These are phyloP conservation scores for Archips crataeganus DNA, from an alignment of 2,888 invertebrate species.

Conservation along the genomic window DNA sequence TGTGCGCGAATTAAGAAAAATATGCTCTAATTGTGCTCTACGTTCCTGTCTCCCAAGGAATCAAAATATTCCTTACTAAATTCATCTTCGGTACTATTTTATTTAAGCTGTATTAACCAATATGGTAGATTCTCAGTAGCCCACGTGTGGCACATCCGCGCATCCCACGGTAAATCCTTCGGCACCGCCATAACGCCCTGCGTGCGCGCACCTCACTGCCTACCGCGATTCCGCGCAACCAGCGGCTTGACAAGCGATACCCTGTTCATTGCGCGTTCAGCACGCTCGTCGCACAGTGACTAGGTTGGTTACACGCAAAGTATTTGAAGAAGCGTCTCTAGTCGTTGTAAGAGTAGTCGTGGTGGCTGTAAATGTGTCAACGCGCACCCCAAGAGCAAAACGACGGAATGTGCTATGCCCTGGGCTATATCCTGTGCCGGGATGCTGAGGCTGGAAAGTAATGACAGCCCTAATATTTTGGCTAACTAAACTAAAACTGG, in stretches of 20 bases:
- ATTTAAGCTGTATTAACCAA: background rate
- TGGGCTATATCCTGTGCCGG: slow-evolving; percentile 33
- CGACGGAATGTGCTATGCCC: slow-evolving; percentile 33
- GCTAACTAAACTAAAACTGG: background rate
- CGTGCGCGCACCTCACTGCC: slow-evolving; percentile 37
- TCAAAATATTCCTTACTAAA: no score
- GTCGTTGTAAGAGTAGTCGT: background rate
- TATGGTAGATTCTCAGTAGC: background rate
- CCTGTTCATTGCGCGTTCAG: background rate
- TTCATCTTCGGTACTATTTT: background rate
- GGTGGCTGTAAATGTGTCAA: slow-evolving; percentile 45
- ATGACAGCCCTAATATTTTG: background rate
- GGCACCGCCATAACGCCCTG: slow-evolving; percentile 37
- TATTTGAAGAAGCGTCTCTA: background rate
- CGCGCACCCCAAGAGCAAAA: slow-evolving; percentile 31
- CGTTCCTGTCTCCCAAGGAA: no score
- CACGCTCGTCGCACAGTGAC: background rate
- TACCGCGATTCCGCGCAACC: background rate
- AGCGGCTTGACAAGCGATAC: background rate
- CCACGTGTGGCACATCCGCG: slow-evolving; percentile 47
- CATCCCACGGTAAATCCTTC: slow-evolving; percentile 53
- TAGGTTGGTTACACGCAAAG: background rate
- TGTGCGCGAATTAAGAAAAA: no score
- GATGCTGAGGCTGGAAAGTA: background rate
- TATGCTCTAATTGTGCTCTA: no score